phyloP scores from a whole-genome alignment of 2,888 invertebrate genomes.

The Lochmaea capreae region DNA sequence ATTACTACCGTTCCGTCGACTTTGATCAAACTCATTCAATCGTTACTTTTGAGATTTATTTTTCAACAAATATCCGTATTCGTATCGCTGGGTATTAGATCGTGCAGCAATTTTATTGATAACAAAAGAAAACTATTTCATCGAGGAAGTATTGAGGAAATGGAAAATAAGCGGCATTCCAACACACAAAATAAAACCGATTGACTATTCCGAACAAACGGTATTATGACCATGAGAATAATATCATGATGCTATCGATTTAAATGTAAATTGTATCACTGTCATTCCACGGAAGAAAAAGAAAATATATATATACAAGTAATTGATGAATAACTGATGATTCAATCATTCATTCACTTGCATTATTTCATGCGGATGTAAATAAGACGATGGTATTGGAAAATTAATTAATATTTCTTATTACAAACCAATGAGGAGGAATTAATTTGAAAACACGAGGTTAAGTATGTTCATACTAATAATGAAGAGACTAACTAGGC shows the following conservation, averaged over 20 bases:
- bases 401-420: background rate
- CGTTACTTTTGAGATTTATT: constrained; percentile 1
- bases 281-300: background rate
- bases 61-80: background rate
- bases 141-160: constrained; percentile 11
- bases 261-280: constrained; percentile 15
- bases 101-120: background rate
- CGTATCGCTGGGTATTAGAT: background rate
- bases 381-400: background rate
- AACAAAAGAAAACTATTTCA: constrained; percentile 14
- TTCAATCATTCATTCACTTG: background rate
- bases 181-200: constrained; percentile 14
- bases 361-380: background rate
- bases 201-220: constrained; percentile 11
- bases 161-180: constrained; percentile 18
- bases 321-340: background rate
- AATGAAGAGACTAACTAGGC: no score
- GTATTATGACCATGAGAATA: constrained; percentile 25
- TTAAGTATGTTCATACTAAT: no score
- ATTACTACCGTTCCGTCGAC: background rate
- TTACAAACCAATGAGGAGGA: background rate
- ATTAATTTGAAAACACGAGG: no score
- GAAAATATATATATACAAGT: background rate
- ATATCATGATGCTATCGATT: constrained; percentile 23
- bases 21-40: background rate